A percentile compares a stretch with the other conserved stretches of the same genome.
Conservation (phyloP, 2,888 invertebrate genomes). For the Subacronicta megacephala region DNA sequence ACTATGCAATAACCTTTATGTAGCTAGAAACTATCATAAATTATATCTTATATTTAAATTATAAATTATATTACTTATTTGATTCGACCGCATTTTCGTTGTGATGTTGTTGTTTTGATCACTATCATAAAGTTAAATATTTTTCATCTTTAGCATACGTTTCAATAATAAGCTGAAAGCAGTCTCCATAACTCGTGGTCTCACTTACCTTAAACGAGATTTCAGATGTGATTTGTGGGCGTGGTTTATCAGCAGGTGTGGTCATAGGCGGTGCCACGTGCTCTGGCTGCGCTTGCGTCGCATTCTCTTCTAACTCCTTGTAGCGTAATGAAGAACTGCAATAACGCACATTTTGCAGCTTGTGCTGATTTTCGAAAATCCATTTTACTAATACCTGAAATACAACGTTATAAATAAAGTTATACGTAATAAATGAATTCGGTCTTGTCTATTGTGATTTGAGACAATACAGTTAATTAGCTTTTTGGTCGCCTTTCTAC, state of each 20-base stretch:
- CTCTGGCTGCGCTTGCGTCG: constrained; percentile 64
- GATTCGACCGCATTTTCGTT: too few relatives aligned
- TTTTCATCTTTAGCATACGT: too few relatives aligned
- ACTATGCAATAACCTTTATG: neutral
- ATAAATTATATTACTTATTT: too few relatives aligned
- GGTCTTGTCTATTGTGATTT: constrained; percentile 13
- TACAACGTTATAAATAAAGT: constrained; percentile 4
- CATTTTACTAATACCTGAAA: constrained; percentile 90
- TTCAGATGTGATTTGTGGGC: constrained; percentile 77
- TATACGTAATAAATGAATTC: constrained; percentile 13
- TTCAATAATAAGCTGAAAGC: neutral
- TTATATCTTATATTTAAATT: too few relatives aligned
- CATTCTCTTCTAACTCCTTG: constrained; percentile 84
- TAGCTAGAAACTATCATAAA: too few relatives aligned
- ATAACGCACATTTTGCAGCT: constrained; percentile 90
- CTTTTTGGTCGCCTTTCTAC: constrained; percentile 12
- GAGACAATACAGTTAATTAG: constrained; percentile 18
- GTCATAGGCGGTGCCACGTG: constrained; percentile 62
- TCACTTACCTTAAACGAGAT: constrained; percentile 91
- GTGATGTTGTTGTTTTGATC: too few relatives aligned
- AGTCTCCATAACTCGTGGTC: constrained; percentile 7
- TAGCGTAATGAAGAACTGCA: constrained; percentile 89
- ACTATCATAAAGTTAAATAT: too few relatives aligned
- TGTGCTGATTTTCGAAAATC: constrained; percentile 93
- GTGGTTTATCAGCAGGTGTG: constrained; percentile 66